Evolutionary conservation across 2,797 vertebrate genomes (phyloP).

Genomic region (Rallus crepitans): DNA sequence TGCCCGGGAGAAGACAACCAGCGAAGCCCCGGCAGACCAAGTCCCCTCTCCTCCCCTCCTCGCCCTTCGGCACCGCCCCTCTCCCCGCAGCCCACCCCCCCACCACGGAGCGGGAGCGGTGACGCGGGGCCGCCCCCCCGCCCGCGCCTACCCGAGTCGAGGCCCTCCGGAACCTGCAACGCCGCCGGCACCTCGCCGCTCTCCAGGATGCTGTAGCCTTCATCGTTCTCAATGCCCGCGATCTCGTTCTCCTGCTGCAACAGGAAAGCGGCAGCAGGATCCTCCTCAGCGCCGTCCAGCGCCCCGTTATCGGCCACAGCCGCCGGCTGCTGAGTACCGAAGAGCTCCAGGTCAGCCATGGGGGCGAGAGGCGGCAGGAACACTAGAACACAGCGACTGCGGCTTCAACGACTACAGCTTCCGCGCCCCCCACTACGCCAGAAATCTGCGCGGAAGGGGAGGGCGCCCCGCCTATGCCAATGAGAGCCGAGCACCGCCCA

Average conservation of each 20-base stretch:
- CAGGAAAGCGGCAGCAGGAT: constrained; percentile 93
- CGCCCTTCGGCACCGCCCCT: not conserved
- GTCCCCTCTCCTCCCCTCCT: too few species aligned
- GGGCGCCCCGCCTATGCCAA: not conserved
- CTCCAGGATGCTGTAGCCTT: constrained; percentile 95
- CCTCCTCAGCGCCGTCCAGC: constrained; percentile 84
- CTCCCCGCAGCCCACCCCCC: too few species aligned
- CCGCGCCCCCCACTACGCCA: not conserved
- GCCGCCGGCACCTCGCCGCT: constrained; percentile 87
- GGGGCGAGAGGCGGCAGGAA: not conserved
- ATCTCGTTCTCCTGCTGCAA: constrained; percentile 96
- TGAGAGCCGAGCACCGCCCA: not conserved
- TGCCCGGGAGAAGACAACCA: too few species aligned
- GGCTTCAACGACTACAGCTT: too few species aligned
- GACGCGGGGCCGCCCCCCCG: not conserved
- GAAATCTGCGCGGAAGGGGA: not conserved
- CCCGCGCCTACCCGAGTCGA: not conserved
- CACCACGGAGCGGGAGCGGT: rapidly evolving
- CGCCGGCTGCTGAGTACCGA: constrained; percentile 8
- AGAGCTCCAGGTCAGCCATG: constrained; percentile 42
- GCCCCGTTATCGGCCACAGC: constrained; percentile 78
- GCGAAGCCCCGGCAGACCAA: too few species aligned
- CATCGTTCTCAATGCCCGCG: constrained; percentile 94
- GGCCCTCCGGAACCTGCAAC: constrained; percentile 70
- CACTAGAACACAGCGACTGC: too few species aligned